These are phyloP conservation scores for Drosophila rhopaloa DNA, from an alignment of 1,140 invertebrate genomes.

Conservation along the genomic window DNA sequence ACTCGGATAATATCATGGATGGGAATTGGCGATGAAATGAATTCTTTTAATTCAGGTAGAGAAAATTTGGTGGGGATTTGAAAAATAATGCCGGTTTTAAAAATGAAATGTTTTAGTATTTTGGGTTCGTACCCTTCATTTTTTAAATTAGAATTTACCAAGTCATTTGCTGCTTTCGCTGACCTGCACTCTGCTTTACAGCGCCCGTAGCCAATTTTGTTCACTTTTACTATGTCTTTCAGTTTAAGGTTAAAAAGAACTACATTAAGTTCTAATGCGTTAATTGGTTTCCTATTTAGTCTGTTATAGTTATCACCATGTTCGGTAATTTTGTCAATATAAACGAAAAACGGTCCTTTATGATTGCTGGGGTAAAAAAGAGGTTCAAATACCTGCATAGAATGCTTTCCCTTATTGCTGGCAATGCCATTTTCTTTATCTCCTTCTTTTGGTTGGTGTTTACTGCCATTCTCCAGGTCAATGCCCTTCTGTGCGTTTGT, in stretches of 20 bases:
- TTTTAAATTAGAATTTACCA: slow-evolving; percentile 2
- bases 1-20: neutral
- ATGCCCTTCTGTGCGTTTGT: neutral
- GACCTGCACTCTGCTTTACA: neutral
- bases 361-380: neutral
- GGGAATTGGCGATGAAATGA: slow-evolving; percentile 2
- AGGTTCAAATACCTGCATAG: neutral
- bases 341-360: neutral
- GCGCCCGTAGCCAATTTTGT: neutral
- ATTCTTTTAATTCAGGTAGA: slow-evolving; percentile 3
- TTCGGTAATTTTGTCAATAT: neutral
- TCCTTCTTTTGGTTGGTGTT: neutral
- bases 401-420: slow-evolving; percentile 1
- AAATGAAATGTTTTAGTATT: neutral
- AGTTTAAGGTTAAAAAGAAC: slow-evolving; percentile 1
- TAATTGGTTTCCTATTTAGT: neutral
- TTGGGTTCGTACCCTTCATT: slow-evolving; percentile 2
- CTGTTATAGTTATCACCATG: neutral
- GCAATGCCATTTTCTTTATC: neutral
- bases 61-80: slow-evolving; percentile 3
- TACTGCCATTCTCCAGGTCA: neutral
- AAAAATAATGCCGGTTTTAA: neutral
- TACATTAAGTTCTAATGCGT: neutral
- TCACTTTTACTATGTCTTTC: neutral
- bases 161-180: slow-evolving; percentile 2